Conservation (phyloP, 2,113 vertebrate genomes). For the Pholis gunnellus region DNA sequence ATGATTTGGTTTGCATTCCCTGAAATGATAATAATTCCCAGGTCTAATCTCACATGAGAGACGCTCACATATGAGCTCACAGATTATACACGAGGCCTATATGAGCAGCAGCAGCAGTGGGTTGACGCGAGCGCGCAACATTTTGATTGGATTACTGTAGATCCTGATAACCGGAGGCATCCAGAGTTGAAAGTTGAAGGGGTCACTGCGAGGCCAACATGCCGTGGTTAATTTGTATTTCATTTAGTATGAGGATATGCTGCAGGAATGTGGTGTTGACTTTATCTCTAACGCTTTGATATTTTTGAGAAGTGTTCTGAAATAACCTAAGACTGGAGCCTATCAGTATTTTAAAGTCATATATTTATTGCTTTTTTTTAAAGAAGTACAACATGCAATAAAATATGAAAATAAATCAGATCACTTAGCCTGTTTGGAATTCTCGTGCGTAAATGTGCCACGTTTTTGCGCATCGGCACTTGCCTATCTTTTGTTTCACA, state of each 20-base stretch:
- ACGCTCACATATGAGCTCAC: conserved; percentile 5
- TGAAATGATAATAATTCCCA: background rate
- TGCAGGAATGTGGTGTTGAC: background rate
- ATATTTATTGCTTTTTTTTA: background rate
- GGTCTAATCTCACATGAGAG: conserved; percentile 25
- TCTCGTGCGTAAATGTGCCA: conserved; percentile 24
- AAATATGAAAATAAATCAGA: background rate
- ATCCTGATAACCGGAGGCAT: conserved; percentile 66
- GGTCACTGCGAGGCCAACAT: conserved; percentile 70
- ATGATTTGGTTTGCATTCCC: conserved; percentile 13
- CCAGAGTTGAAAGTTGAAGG: conserved; percentile 72
- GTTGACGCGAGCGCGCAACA: conserved; percentile 43
- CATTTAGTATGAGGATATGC: conserved; percentile 3
- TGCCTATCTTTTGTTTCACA: background rate
- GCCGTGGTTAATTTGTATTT: conserved; percentile 1
- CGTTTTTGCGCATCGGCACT: background rate
- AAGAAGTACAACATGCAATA: background rate
- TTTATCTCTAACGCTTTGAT: background rate
- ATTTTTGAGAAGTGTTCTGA: conserved; percentile 1
- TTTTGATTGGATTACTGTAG: conserved; percentile 69
- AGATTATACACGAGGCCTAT: conserved; percentile 34
- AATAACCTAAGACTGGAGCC: background rate
- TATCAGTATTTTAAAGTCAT: background rate
- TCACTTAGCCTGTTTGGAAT: background rate
- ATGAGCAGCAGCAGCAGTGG: conserved; percentile 16